These are phyloP conservation scores for Thamnophis sirtalis DNA, from an alignment of 2,113 vertebrate genomes.

Conservation along the genomic window DNA sequence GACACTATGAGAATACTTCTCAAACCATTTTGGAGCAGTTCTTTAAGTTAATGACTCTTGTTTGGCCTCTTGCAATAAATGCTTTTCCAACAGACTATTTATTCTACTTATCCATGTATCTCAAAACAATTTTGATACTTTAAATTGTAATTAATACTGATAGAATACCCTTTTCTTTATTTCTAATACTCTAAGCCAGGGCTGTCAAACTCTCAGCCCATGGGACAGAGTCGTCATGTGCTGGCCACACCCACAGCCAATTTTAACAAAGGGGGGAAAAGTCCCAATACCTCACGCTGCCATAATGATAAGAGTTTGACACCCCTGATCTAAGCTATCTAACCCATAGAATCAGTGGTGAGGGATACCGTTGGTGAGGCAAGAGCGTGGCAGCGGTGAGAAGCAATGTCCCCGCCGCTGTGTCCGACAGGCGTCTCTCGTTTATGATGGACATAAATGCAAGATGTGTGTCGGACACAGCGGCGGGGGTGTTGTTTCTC, in stretches of 20 bases:
- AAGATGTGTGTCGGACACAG: too few species aligned
- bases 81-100: background rate
- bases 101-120: background rate
- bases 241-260: too few species aligned
- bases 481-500: too few species aligned
- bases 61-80: background rate
- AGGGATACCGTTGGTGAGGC: too few species aligned
- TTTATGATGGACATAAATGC: too few species aligned
- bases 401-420: too few species aligned
- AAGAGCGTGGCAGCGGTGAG: too few species aligned
- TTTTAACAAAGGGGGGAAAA: too few species aligned
- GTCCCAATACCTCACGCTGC: too few species aligned
- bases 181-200: background rate
- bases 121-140: background rate
- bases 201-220: too few species aligned
- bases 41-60: background rate
- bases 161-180: background rate
- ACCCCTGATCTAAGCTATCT: background rate
- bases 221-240: fast-evolving
- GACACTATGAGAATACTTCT: background rate
- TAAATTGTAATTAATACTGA: background rate
- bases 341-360: background rate
- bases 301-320: background rate
- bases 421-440: too few species aligned
- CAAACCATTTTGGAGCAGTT: background rate